Percentiles rank a stretch among this genome's conserved stretches.
Conservation (phyloP, 2,888 invertebrate genomes). For the Caenorhabditis virilis region DNA sequence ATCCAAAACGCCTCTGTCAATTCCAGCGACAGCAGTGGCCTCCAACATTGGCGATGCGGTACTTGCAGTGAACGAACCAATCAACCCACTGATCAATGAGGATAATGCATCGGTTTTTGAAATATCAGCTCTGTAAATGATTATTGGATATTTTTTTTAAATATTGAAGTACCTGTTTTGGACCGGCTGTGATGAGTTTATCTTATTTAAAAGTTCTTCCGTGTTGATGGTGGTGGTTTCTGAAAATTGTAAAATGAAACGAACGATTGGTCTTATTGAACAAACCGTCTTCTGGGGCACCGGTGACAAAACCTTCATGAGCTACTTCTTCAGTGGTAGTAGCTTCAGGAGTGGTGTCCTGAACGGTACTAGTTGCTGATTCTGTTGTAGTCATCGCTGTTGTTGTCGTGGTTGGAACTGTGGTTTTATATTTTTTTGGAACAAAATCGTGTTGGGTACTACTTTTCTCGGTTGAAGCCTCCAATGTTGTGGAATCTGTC, state of each 20-base stretch:
- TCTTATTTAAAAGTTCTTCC: constrained; percentile 20
- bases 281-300: constrained; percentile 27
- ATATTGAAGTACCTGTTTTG: not conserved
- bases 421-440: not conserved
- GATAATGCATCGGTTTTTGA: constrained; percentile 41
- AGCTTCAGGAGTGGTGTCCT: not conserved
- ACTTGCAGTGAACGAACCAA: constrained; percentile 22
- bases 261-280: no score
- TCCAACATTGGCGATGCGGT: not conserved
- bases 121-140: constrained; percentile 20
- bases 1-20: not conserved
- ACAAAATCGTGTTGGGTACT: not conserved
- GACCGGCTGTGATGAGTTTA: constrained; percentile 21
- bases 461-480: not conserved
- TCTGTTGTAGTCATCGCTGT: constrained; percentile 1
- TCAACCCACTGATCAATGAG: constrained; percentile 39
- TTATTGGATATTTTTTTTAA: not conserved
- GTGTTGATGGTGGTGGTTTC: constrained; percentile 29
- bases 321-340: not conserved
- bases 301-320: constrained; percentile 19
- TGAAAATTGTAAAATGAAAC: no score
- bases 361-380: not conserved
- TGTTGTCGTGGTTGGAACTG: constrained; percentile 1
- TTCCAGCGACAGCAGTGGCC: not conserved
- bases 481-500: not conserved